These are phyloP conservation scores for Chrysina gloriosa DNA, from an alignment of 2,888 invertebrate genomes.

Conservation along the genomic window DNA sequence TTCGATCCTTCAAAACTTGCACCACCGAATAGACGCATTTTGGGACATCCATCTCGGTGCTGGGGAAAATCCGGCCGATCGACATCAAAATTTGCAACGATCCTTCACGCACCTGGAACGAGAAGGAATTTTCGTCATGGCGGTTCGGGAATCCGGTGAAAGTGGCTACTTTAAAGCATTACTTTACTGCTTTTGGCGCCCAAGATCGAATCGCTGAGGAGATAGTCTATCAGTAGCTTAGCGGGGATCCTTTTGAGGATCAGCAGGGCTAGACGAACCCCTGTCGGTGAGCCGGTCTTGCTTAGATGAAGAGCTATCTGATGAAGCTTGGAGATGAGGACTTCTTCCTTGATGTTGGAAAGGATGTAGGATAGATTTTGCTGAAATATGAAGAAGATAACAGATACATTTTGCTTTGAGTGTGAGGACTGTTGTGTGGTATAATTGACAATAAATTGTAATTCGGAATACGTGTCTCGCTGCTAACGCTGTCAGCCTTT, in stretches of 20 bases:
- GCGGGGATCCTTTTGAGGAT: constrained; percentile 68
- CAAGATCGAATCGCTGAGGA: constrained; percentile 51
- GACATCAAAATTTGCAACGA: constrained; percentile 81
- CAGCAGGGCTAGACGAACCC: constrained; percentile 67
- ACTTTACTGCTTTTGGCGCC: constrained; percentile 56
- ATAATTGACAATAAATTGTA: no score
- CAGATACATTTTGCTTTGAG: no score
- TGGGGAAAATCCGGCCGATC: constrained; percentile 81
- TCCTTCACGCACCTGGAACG: constrained; percentile 74
- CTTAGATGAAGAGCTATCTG: constrained; percentile 64
- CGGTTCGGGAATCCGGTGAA: neutral
- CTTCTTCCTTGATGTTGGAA: constrained; percentile 55
- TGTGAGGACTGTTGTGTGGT: no score
- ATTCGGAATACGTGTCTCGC: no score
- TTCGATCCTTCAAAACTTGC: constrained; percentile 67
- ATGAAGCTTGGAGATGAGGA: constrained; percentile 62
- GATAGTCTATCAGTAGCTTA: constrained; percentile 53
- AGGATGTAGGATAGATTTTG: constrained; percentile 57
- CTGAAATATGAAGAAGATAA: constrained; percentile 43
- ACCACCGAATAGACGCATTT: constrained; percentile 60
- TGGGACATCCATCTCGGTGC: constrained; percentile 71
- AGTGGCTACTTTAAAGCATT: constrained; percentile 17
- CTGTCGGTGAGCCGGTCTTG: constrained; percentile 66
- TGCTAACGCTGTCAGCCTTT: no score
- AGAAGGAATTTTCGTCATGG: neutral